Evolutionary conservation across 2,888 invertebrate genomes (phyloP), one percentile per base, ranked within the genome.

Genomic region (Phengaris arion): DNA sequence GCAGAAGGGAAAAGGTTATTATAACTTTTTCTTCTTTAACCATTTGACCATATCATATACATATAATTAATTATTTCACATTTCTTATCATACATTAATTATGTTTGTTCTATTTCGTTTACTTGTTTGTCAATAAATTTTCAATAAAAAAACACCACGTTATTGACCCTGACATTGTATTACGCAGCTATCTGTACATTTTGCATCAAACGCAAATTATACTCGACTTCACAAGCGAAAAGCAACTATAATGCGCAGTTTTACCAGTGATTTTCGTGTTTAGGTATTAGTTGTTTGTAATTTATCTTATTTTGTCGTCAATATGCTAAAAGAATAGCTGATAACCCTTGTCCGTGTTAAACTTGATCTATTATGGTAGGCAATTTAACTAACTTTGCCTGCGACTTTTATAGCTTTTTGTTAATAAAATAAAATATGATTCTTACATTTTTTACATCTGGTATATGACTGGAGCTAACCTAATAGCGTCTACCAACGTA

Each of bases 91-190:
- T 45, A 59, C 4, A 64, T 69, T 48, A 10, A 22, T 69, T 48
- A 15, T 69, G 48, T 69, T 48, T 48, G 13, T 48, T 69, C 48
- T 8, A 48, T n/a, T 69, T 48, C 46, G 48, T 69, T 48, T 35
- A 69, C 72, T 52, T 72, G 72, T 72, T 72, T 54, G 72, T 72
- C 72, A 72, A 72, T 72, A 72, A 52, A 64, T 13, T 64, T 64
- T 64, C 15, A 35, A 35, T 45, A 54, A 52, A 54, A 46, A 35
- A 69, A 51, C 35, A 54, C 35, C 35, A 35, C 72, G 54, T 45
- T 54, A 72, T 52, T 13, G 51, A 54, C 72, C 72, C 35, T 72
- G 72, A 72, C 72, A 72, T 54, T 70, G 70, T 54, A 10, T 72
- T 22, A 72, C 72, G 72, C 54, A 35, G 13, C 72, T 72, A 72